Conservation (phyloP, 2,113 vertebrate genomes). For the Aptenodytes forsteri region DNA sequence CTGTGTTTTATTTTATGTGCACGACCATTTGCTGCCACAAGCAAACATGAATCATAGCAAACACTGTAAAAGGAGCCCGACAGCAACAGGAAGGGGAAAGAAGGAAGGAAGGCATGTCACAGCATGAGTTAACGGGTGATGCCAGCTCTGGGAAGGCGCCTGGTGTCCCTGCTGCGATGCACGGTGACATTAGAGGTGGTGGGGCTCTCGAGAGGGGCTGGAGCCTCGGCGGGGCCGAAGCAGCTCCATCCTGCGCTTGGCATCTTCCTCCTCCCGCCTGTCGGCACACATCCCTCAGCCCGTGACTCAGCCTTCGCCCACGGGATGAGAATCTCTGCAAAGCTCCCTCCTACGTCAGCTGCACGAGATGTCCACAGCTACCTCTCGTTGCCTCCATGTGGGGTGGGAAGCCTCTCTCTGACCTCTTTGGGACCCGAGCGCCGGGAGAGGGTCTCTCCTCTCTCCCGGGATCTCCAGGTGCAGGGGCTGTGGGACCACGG, state of each 20-base stretch:
- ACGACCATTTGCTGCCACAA: neutral
- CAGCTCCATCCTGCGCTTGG: neutral
- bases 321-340: neutral
- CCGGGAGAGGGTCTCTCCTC: neutral
- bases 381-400: neutral
- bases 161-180: neutral
- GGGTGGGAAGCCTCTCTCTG: neutral
- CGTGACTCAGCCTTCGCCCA: slow-evolving; percentile 50
- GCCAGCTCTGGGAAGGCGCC: neutral
- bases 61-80: neutral
- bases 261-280: neutral
- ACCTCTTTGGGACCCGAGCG: neutral
- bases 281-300: neutral
- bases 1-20: neutral
- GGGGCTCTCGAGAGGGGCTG: neutral
- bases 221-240: neutral
- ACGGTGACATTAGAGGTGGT: neutral
- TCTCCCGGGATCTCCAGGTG: neutral
- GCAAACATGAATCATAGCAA: neutral
- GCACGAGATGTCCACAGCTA: neutral
- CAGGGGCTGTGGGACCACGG: neutral
- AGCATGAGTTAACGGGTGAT: neutral
- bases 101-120: neutral
- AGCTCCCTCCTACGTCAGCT: neutral
- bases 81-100: neutral